These are phyloP conservation scores for Drosophila azteca DNA, from an alignment of 1,140 invertebrate species.

Conservation along the genomic window DNA sequence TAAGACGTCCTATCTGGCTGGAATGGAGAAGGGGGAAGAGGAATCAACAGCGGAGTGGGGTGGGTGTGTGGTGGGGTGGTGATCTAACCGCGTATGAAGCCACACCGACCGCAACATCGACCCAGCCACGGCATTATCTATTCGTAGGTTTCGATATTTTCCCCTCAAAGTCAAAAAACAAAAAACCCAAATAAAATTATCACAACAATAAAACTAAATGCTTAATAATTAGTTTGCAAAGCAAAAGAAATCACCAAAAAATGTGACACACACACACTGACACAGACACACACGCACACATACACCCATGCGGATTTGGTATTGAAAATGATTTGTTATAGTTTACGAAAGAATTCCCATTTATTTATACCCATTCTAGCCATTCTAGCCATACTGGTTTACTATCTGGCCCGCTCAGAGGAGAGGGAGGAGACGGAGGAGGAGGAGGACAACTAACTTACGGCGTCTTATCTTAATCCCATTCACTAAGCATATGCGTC, in stretches of 20 bases:
- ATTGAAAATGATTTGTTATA: constrained; percentile 65
- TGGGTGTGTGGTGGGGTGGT: constrained; percentile 11
- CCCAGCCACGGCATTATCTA: constrained; percentile 65
- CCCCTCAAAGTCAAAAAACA: constrained; percentile 21
- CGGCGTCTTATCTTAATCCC: constrained; percentile 79
- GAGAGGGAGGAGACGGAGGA: constrained; percentile 4
- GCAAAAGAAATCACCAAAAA: constrained; percentile 29
- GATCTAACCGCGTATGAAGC: constrained; percentile 41
- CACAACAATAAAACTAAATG: constrained; percentile 83
- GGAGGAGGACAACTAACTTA: constrained; percentile 50
- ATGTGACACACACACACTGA: background rate
- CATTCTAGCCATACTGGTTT: constrained; percentile 61
- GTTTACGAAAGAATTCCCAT: constrained; percentile 42
- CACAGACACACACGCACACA: background rate
- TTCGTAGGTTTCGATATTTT: constrained; percentile 37
- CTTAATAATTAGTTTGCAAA: constrained; percentile 80
- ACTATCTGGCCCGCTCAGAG: constrained; percentile 53
- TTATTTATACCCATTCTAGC: constrained; percentile 28
- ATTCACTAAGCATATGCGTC: constrained; percentile 77
- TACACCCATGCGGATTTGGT: constrained; percentile 2
- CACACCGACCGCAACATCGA: too few relatives aligned
- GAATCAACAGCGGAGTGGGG: background rate
- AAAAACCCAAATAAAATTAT: constrained; percentile 61
- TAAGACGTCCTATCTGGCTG: constrained; percentile 49
- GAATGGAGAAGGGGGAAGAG: background rate